These are phyloP conservation scores for Columba guinea DNA, from an alignment of 2,797 vertebrate genomes.

Conservation along the genomic window DNA sequence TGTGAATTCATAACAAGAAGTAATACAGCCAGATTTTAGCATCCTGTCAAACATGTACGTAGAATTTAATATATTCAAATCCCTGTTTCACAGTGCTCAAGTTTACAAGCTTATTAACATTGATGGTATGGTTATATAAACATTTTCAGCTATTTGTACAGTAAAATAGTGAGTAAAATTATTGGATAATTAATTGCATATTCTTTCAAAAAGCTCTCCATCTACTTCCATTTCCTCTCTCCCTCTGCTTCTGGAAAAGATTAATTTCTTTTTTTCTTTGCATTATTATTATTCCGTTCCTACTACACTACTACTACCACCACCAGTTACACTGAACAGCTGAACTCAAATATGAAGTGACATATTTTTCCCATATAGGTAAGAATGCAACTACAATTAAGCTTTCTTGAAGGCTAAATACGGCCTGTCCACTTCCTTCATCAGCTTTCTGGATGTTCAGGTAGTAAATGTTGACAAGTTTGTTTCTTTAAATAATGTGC, in stretches of 20 bases:
- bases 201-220: neutral
- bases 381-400: neutral
- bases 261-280: neutral
- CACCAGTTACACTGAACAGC: neutral
- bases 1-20: conserved; percentile 59
- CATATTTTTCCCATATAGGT: neutral
- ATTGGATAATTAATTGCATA: neutral
- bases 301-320: neutral
- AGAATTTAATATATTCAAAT: conserved; percentile 64
- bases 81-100: conserved; percentile 34
- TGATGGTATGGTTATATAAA: neutral
- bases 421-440: neutral
- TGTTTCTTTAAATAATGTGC: conserved; percentile 10
- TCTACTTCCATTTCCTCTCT: neutral
- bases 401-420: conserved; percentile 8
- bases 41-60: conserved; percentile 57
- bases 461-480: neutral
- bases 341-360: neutral
- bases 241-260: neutral
- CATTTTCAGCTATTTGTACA: neutral
- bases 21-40: conserved; percentile 35
- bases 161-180: neutral
- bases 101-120: conserved; percentile 83
- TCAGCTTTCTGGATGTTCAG: neutral
- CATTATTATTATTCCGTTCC: neutral